phyloP scores from a whole-genome alignment of 2,113 vertebrate genomes.

The Alouatta palliata region DNA sequence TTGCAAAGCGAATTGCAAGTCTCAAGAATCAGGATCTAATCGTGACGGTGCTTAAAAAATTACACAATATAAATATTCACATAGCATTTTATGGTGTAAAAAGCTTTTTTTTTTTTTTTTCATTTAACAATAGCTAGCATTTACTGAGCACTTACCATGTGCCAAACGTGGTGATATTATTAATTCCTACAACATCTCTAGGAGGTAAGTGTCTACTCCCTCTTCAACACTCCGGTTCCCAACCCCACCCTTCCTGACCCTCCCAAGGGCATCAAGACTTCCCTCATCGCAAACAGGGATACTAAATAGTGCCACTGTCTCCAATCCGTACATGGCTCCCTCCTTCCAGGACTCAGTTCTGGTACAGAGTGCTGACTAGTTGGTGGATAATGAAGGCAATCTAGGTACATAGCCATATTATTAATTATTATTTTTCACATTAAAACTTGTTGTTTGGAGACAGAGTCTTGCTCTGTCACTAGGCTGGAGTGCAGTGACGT shows the following conservation, averaged over 20 bases:
- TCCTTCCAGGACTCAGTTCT: neutral
- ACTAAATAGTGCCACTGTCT: neutral
- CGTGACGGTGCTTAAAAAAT: slow-evolving; percentile 1
- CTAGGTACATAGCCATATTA: neutral
- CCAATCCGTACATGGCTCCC: fast-evolving
- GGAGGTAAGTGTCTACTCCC: neutral
- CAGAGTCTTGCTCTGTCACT: neutral
- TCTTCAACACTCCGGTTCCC: neutral
- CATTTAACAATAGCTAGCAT: slow-evolving; percentile 25
- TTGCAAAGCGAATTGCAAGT: slow-evolving; percentile 50
- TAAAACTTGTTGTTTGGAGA: neutral
- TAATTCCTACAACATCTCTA: neutral
- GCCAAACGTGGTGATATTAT: neutral
- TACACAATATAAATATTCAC: slow-evolving; percentile 53
- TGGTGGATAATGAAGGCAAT: neutral
- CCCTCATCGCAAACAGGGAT: neutral
- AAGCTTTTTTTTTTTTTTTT: neutral
- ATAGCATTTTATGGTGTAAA: slow-evolving; percentile 40
- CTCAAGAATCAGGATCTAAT: slow-evolving; percentile 39
- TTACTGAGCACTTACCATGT: slow-evolving; percentile 32
- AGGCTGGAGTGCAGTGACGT: neutral
- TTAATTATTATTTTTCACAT: neutral
- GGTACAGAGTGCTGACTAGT: neutral
- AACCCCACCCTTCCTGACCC: neutral
- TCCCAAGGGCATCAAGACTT: too few relatives aligned